Conservation (phyloP, 2,113 vertebrate genomes). For the Zosterops pallidus region DNA sequence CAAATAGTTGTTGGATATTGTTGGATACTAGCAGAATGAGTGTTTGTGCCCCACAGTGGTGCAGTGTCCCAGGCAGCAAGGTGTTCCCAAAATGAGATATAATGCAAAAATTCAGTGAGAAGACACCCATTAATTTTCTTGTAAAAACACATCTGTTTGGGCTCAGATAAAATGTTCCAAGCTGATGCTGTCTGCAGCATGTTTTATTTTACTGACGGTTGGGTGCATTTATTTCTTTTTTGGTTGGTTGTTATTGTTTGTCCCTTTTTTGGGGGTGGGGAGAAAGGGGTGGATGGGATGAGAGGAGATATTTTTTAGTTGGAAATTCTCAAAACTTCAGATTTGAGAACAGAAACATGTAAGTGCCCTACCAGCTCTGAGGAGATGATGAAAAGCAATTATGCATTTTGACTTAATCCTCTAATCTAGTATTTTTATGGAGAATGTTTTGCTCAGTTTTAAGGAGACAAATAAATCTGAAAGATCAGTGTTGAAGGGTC, state of each 20-base stretch:
- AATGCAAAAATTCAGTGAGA: background rate
- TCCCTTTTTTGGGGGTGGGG: accelerated
- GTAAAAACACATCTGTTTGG: background rate
- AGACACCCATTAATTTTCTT: background rate
- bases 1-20: background rate
- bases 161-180: background rate
- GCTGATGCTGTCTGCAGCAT: background rate
- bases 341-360: background rate
- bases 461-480: background rate
- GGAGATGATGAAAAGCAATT: background rate
- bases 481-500: background rate
- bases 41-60: background rate
- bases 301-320: background rate
- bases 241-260: background rate
- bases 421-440: background rate
- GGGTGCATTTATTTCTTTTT: background rate
- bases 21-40: background rate
- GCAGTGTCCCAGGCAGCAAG: background rate
- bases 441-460: background rate
- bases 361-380: background rate
- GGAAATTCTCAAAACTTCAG: background rate
- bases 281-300: accelerated
- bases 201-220: background rate
- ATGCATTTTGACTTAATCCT: background rate
- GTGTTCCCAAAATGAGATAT: background rate